phyloP scores from a whole-genome alignment of 2,888 invertebrate species.

The Syritta pipiens region DNA sequence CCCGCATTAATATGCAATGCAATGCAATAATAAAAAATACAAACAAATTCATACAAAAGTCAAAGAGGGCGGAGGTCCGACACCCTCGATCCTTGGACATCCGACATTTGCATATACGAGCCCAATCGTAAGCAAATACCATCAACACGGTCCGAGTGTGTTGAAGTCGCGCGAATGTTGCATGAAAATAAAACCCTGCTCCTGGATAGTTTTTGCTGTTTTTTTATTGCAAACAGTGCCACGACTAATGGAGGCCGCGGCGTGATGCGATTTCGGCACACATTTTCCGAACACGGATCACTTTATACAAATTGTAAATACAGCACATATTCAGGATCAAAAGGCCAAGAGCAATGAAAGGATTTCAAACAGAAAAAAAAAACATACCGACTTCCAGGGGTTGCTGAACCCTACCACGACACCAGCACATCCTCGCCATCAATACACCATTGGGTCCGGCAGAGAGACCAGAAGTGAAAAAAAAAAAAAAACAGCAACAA shows the following conservation, averaged over 20 bases:
- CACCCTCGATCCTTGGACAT: constrained; percentile 41
- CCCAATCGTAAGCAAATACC: constrained; percentile 52
- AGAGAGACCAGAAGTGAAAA: constrained; percentile 5
- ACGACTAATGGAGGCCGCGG: constrained; percentile 39
- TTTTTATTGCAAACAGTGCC: constrained; percentile 4
- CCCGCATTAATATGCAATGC: constrained; percentile 29
- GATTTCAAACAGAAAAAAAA: constrained; percentile 38
- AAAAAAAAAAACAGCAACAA: neutral
- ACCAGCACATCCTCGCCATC: no score
- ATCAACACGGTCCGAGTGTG: constrained; percentile 28
- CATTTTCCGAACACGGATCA: constrained; percentile 50
- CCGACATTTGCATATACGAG: constrained; percentile 55
- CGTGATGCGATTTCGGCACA: constrained; percentile 9
- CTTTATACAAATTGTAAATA: constrained; percentile 68
- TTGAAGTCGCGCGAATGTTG: constrained; percentile 38
- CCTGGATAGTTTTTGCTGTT: neutral
- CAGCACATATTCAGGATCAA: constrained; percentile 65
- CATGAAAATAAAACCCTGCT: constrained; percentile 38
- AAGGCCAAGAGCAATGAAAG: constrained; percentile 67
- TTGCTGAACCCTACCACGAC: constrained; percentile 52
- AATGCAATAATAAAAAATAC: constrained; percentile 29
- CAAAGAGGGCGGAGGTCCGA: constrained; percentile 20
- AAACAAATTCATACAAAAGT: constrained; percentile 33
- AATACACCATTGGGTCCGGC: constrained; percentile 16
- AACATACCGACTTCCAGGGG: neutral